Conservation (phyloP, 2,888 invertebrate species). For the Hyppa rectilinea region DNA sequence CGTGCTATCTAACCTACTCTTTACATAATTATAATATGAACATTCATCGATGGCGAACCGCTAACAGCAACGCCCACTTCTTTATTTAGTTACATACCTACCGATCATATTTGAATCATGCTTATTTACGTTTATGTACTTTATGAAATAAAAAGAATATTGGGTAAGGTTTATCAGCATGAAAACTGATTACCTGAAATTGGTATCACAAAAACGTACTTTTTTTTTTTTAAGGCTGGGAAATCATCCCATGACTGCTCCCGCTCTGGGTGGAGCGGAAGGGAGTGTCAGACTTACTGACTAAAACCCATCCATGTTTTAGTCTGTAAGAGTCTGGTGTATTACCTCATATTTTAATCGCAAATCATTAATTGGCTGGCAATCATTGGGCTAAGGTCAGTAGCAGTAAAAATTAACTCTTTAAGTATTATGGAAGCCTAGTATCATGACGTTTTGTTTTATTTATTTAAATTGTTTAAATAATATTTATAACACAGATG, state of each 20-base stretch:
- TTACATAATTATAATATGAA: background rate
- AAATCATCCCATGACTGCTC: no score
- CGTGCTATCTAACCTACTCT: background rate
- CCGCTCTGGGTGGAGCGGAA: no score
- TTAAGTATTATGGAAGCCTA: slow-evolving; percentile 66
- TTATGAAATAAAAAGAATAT: background rate
- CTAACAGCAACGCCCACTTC: slow-evolving; percentile 40
- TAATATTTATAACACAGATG: slow-evolving; percentile 18
- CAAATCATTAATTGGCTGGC: background rate
- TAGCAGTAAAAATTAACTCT: slow-evolving; percentile 41
- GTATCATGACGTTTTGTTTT: slow-evolving; percentile 69
- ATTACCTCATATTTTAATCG: background rate
- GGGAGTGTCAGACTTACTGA: no score
- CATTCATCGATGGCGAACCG: background rate
- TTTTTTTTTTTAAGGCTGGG: no score
- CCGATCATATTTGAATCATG: background rate
- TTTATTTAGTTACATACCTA: slow-evolving; percentile 31
- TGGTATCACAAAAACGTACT: background rate
- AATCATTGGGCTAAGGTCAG: slow-evolving; percentile 8
- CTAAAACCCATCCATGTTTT: no score
- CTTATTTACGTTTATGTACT: background rate
- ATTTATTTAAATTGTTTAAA: slow-evolving; percentile 68
- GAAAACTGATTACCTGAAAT: background rate
- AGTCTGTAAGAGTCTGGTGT: no score
- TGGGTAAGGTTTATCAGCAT: background rate